Conservation (phyloP, 2,888 invertebrate species). For the Microplitis manilae region DNA sequence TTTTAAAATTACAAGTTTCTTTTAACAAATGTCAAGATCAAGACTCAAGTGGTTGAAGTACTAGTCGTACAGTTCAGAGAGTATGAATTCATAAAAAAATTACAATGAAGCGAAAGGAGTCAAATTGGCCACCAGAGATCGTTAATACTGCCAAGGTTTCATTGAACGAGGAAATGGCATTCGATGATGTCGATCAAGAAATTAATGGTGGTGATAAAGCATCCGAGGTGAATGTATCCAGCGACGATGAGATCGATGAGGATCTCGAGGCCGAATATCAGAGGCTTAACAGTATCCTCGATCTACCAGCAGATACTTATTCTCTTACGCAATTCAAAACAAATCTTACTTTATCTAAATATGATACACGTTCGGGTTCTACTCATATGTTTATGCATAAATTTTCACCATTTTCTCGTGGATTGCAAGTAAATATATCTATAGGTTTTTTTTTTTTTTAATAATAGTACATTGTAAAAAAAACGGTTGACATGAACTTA, state of each 20-base stretch:
- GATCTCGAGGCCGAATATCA: slow-evolving; percentile 60
- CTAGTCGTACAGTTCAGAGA: slow-evolving; percentile 18
- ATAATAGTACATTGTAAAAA: no score
- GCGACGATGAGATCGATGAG: slow-evolving; percentile 59
- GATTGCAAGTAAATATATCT: slow-evolving; percentile 60
- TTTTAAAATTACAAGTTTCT: background rate
- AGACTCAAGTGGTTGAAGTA: background rate
- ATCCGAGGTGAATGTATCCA: slow-evolving; percentile 54
- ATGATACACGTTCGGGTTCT: slow-evolving; percentile 61
- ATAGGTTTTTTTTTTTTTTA: background rate
- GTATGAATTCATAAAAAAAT: slow-evolving; percentile 18
- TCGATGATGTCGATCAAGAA: slow-evolving; percentile 46
- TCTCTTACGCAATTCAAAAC: slow-evolving; percentile 61
- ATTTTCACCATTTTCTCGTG: slow-evolving; percentile 67
- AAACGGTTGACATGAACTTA: no score
- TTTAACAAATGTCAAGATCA: background rate
- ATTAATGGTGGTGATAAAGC: slow-evolving; percentile 50
- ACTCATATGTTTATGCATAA: slow-evolving; percentile 60
- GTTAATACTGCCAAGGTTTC: slow-evolving; percentile 57
- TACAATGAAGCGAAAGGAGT: slow-evolving; percentile 31
- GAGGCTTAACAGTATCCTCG: slow-evolving; percentile 55
- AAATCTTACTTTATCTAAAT: slow-evolving; percentile 59
- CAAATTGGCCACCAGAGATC: slow-evolving; percentile 51
- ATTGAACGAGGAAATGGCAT: slow-evolving; percentile 53
- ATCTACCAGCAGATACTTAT: slow-evolving; percentile 62